Evolutionary conservation across 2,888 invertebrate genomes (phyloP).

Genomic region (Baccha elongata): DNA sequence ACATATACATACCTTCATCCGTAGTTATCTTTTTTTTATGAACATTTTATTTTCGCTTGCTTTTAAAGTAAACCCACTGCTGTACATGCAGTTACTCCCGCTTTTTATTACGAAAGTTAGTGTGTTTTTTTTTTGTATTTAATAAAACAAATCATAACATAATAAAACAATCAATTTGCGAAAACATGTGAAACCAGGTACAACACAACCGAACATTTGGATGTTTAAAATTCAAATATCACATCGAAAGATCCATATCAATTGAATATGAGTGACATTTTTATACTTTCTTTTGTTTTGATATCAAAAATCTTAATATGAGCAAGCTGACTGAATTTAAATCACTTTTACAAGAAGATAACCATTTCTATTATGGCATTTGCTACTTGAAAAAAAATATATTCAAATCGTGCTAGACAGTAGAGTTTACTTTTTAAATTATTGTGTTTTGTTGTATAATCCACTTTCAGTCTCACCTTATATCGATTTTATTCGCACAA

Average conservation of each 20-base stretch:
- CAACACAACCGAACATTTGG: neutral
- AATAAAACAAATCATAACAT: neutral
- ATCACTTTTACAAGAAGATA: slow-evolving; percentile 7
- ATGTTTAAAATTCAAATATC: neutral
- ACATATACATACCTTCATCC: too few relatives aligned
- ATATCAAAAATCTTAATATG: neutral
- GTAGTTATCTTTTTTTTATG: too few relatives aligned
- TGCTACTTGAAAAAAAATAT: neutral
- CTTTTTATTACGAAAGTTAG: too few relatives aligned
- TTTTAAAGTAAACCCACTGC: too few relatives aligned
- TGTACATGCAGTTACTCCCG: too few relatives aligned
- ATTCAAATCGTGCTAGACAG: neutral
- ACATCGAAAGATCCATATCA: neutral
- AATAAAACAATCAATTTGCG: neutral
- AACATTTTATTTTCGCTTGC: too few relatives aligned
- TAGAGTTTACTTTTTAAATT: neutral
- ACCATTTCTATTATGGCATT: slow-evolving; percentile 1
- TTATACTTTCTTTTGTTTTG: slow-evolving; percentile 16
- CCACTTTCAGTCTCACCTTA: neutral
- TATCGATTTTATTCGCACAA: neutral
- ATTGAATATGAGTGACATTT: slow-evolving; percentile 10
- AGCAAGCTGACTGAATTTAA: slow-evolving; percentile 2
- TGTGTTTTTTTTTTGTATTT: neutral
- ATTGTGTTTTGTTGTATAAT: neutral
- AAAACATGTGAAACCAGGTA: neutral